A percentile compares a stretch with the other conserved stretches of the same genome.
Conservation (phyloP, 2,797 vertebrate species). For the Dromococcyx pavoninus region DNA sequence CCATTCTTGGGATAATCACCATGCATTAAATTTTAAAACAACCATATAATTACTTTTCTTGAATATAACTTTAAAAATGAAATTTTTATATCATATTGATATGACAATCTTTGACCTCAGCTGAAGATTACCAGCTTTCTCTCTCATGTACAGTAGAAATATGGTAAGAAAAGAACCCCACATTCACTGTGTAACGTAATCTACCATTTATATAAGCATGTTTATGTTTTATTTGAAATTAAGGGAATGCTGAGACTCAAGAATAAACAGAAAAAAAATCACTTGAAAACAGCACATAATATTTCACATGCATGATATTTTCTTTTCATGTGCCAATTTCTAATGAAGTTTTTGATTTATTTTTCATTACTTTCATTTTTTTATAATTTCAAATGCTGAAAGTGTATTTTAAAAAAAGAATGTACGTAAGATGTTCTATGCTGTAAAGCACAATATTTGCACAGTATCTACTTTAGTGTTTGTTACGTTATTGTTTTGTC, state of each 20-base stretch:
- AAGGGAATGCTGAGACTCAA: not conserved
- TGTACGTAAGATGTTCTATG: slow-evolving; percentile 16
- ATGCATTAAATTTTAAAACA: not conserved
- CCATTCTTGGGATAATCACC: slow-evolving; percentile 15
- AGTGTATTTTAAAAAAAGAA: slow-evolving; percentile 30
- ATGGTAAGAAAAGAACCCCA: not conserved
- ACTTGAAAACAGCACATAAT: not conserved
- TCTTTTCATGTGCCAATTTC: slow-evolving; percentile 14
- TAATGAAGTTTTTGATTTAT: not conserved
- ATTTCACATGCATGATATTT: not conserved
- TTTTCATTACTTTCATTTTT: not conserved
- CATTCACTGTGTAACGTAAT: not conserved
- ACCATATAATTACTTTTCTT: slow-evolving; percentile 1
- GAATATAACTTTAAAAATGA: slow-evolving; percentile 2
- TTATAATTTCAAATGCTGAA: not conserved
- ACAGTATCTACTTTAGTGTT: slow-evolving; percentile 16
- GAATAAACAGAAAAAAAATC: not conserved
- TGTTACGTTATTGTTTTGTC: not conserved
- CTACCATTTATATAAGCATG: not conserved
- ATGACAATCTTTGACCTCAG: slow-evolving; percentile 58
- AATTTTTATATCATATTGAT: slow-evolving; percentile 75
- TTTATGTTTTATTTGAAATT: not conserved
- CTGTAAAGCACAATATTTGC: slow-evolving; percentile 30
- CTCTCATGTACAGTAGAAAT: slow-evolving; percentile 17
- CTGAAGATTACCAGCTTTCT: slow-evolving; percentile 53